Conservation (phyloP, 1,140 invertebrate species). For the Chionoecetes opilio region DNA sequence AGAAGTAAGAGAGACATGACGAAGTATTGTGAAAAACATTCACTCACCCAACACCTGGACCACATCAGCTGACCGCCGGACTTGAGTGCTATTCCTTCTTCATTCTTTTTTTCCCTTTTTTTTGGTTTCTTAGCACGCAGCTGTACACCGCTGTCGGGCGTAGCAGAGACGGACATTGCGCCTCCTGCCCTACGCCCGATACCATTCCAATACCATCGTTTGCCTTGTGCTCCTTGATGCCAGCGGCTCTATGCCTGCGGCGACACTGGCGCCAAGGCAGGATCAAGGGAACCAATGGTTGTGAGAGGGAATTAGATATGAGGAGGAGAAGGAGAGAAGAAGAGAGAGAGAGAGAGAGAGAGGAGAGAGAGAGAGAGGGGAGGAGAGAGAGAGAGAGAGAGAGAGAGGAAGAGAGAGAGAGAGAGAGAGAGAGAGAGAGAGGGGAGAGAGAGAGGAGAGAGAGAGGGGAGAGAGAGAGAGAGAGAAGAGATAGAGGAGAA, state of each 20-base stretch:
- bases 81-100: constrained; percentile 11
- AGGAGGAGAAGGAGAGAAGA: too few relatives aligned
- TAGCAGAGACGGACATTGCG: not conserved
- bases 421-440: not conserved
- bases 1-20: not conserved
- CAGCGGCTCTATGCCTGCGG: not conserved
- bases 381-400: too few relatives aligned
- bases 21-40: not conserved
- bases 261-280: too few relatives aligned
- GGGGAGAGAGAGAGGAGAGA: too few relatives aligned
- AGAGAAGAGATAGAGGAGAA: too few relatives aligned
- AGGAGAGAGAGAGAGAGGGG: too few relatives aligned
- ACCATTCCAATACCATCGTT: not conserved
- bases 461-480: too few relatives aligned
- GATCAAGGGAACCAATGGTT: too few relatives aligned
- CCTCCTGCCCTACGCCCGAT: not conserved
- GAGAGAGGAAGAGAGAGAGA: not conserved
- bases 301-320: too few relatives aligned
- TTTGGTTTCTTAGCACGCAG: constrained; percentile 6
- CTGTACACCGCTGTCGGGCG: not conserved
- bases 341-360: too few relatives aligned
- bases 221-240: not conserved
- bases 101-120: not conserved
- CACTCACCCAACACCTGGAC: constrained; percentile 1
- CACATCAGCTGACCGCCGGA: not conserved